Evolutionary conservation across 2,797 vertebrate species (phyloP).

Genomic region (Adrianichthys oophorus): DNA sequence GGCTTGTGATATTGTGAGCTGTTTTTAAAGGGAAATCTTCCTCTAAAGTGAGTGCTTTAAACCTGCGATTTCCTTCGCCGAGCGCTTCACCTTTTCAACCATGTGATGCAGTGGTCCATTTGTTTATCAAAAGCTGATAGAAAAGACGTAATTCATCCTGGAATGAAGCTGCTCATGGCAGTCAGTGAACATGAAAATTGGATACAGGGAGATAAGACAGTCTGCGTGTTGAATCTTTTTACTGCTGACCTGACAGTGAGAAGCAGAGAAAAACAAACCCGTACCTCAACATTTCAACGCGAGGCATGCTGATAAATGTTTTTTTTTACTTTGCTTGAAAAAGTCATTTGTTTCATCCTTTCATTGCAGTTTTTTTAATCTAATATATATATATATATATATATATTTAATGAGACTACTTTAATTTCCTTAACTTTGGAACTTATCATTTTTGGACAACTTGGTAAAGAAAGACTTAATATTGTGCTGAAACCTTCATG

Average conservation of each 20-base stretch:
- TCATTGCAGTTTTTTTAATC: too few species aligned
- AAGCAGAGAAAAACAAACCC: conserved; percentile 13
- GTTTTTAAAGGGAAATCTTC: conserved; percentile 40
- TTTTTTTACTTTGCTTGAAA: conserved; percentile 41
- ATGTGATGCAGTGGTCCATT: conserved; percentile 65
- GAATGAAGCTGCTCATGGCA: conserved; percentile 76
- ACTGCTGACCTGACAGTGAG: conserved; percentile 71
- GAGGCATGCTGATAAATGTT: conserved; percentile 41
- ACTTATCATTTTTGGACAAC: too few species aligned
- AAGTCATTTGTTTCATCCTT: not conserved
- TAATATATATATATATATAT: not conserved
- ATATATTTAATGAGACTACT: too few species aligned
- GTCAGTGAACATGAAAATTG: conserved; percentile 83
- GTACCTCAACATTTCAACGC: conserved; percentile 47
- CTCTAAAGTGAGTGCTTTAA: conserved; percentile 37
- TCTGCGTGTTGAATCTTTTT: conserved; percentile 74
- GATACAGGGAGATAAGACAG: conserved; percentile 82
- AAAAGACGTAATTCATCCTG: conserved; percentile 78
- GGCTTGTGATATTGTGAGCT: conserved; percentile 28
- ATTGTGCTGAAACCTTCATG: too few species aligned
- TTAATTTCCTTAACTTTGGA: too few species aligned
- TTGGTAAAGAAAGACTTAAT: too few species aligned
- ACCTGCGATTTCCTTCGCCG: conserved; percentile 68
- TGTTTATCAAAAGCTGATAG: conserved; percentile 81
- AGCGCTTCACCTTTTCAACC: conserved; percentile 51